phyloP scores from a whole-genome alignment of 1,140 invertebrate species.

The Calycopis cecrops region DNA sequence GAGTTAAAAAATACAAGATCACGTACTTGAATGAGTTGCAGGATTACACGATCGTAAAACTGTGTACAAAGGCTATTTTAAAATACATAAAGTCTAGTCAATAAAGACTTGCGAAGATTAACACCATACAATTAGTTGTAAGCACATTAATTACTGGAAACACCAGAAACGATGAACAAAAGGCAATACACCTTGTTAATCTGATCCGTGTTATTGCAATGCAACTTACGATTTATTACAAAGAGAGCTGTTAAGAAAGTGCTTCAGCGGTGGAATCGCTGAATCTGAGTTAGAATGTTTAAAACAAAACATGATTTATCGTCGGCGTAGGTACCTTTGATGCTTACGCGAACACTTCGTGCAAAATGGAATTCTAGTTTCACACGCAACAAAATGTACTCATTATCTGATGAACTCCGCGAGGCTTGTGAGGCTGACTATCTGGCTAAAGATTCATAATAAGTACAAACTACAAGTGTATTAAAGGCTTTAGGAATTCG shows the following conservation, averaged over 20 bases:
- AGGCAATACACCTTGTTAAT: constrained; percentile 60
- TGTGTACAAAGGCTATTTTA: too few species aligned
- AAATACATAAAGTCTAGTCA: constrained; percentile 1
- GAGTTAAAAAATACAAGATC: too few species aligned
- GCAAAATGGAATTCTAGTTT: constrained; percentile 72
- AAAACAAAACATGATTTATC: constrained; percentile 67
- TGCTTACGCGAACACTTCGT: constrained; percentile 61
- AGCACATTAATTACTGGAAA: constrained; percentile 46
- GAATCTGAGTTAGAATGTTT: constrained; percentile 57
- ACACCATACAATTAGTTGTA: constrained; percentile 30
- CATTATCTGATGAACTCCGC: constrained; percentile 67
- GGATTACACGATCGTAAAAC: too few species aligned
- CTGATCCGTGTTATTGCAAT: constrained; percentile 68
- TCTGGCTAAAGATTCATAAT: constrained; percentile 3
- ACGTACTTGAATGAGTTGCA: too few species aligned
- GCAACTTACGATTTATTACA: constrained; percentile 63
- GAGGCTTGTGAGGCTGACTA: constrained; percentile 18
- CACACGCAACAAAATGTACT: constrained; percentile 71
- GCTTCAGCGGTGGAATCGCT: constrained; percentile 46
- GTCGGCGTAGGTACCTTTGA: constrained; percentile 51
- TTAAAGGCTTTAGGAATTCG: constrained; percentile 1
- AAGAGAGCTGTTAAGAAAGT: constrained; percentile 60
- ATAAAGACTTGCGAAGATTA: constrained; percentile 11
- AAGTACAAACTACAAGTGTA: constrained; percentile 10
- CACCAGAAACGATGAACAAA: constrained; percentile 47